Evolutionary conservation across 2,113 vertebrate genomes (phyloP).

Genomic region (Prinia subflava): DNA sequence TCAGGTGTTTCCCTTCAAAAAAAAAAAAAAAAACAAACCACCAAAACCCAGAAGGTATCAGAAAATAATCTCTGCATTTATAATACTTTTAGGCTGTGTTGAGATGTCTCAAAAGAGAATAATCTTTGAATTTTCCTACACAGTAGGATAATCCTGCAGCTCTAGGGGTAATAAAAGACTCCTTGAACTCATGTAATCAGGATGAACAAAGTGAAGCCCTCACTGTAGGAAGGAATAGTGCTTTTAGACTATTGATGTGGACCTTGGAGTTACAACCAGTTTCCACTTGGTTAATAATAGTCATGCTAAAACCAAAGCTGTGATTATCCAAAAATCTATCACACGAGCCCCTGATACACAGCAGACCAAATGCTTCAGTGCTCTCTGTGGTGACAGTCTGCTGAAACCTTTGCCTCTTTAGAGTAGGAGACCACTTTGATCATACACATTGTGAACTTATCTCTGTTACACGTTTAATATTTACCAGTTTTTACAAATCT

Average conservation of each 20-base stretch:
- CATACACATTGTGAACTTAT: not conserved
- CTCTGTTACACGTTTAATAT: not conserved
- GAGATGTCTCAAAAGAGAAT: not conserved
- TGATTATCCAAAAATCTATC: not conserved
- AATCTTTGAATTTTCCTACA: not conserved
- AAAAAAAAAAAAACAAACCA: not conserved
- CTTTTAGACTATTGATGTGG: not conserved
- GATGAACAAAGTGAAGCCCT: not conserved
- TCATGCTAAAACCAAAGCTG: not conserved
- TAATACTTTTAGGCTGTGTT: not conserved
- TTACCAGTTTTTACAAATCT: not conserved
- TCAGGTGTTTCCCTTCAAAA: not conserved
- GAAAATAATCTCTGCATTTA: not conserved
- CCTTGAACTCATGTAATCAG: not conserved
- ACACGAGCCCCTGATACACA: not conserved
- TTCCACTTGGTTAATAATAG: not conserved
- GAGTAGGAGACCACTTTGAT: not conserved
- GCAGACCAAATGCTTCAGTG: not conserved
- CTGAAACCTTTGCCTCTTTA: not conserved
- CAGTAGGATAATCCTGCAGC: not conserved
- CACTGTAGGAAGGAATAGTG: not conserved
- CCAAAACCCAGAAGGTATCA: not conserved
- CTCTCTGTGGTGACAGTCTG: not conserved
- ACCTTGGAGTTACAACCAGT: not conserved
- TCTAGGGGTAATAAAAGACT: not conserved